Conservation (phyloP, 1,140 invertebrate species). For the Drosophila sproati region DNA sequence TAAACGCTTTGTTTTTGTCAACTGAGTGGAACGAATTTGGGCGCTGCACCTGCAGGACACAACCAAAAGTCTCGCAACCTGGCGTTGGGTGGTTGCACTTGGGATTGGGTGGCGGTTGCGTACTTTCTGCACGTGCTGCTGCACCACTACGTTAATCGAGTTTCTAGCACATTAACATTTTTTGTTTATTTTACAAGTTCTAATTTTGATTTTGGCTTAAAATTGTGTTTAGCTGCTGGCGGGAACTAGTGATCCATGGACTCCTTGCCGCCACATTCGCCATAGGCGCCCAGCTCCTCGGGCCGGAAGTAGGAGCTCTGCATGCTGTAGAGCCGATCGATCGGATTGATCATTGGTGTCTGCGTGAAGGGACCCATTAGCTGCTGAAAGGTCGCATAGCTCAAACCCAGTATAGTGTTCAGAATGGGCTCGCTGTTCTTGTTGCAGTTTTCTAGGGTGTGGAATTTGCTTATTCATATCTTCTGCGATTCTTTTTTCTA, state of each 20-base stretch:
- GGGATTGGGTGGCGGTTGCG: constrained; percentile 3
- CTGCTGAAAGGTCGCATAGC: constrained; percentile 84
- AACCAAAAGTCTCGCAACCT: constrained; percentile 47
- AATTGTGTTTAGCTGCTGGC: constrained; percentile 34
- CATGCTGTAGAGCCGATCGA: constrained; percentile 88
- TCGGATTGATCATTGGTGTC: constrained; percentile 86
- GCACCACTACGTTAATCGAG: constrained; percentile 25
- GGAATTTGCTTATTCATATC: not conserved
- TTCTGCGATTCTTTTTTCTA: not conserved
- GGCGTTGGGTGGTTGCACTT: constrained; percentile 43
- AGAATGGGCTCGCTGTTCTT: constrained; percentile 81
- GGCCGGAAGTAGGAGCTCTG: constrained; percentile 88
- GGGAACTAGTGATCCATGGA: constrained; percentile 62
- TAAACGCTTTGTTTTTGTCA: constrained; percentile 74
- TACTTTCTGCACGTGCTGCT: constrained; percentile 36
- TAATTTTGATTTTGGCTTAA: constrained; percentile 83
- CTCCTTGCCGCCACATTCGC: constrained; percentile 75
- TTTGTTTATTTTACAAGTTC: constrained; percentile 77
- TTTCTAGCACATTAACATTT: constrained; percentile 77
- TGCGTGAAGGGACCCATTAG: constrained; percentile 83
- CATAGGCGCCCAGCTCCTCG: constrained; percentile 85
- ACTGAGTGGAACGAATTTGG: constrained; percentile 78
- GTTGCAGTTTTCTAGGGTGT: constrained; percentile 75
- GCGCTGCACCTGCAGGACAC: constrained; percentile 79
- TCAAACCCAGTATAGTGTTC: constrained; percentile 83